Evolutionary conservation across 2,113 vertebrate species (phyloP), one percentile per base, ranked within the genome.

Genomic region (Erpornis zantholeuca): DNA sequence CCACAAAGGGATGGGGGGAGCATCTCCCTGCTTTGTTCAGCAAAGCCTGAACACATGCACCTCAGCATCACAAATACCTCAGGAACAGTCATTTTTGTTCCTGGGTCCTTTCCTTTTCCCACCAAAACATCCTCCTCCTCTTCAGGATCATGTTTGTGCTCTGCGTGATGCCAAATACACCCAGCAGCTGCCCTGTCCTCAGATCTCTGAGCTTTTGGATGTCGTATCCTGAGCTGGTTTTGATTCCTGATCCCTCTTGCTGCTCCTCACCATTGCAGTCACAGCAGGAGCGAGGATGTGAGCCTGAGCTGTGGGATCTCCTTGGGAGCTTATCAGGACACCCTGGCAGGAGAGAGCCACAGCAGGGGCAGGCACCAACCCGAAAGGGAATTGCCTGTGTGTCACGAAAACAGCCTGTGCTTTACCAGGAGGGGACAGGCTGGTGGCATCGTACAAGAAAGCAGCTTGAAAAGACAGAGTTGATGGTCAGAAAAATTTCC

Each of bases 371-470:
- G 53, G 50, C 49, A 80, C 5, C 12, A 38, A 25, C 24, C 56
- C 4, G 1, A 36, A 59, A 84, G 52, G 38, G 35, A 63, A 25
- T 54, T 0, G 0, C 42, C 73, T 6, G 1, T 24, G 10, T 22
- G 60, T 36, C 49, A 28, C n/a, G 60, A 56, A 52, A 66, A 23
- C 42, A 85, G 42, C 35, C 90, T 36, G 38, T 49, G 78, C 75
- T 57, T 17, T 45, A n/a, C 18, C 4, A 61, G 75, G 44, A 63
- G 49, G 57, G 63, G 19, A 89, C 63, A 63, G 6, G 25, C 50
- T 81, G 61, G 42, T n/a, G 36, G 36, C 47, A 31, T 21, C 15
- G 47, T 12, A 59, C 25, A 80, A 80, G 68, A 87, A 90, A 68
- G 21, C 61, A 84, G 25, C 57, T 65, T 56, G 29, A 47, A 64